Evolutionary conservation across 2,888 invertebrate species (phyloP), one percentile per base, ranked within the genome.

Genomic region (Trachelus iudaicus): DNA sequence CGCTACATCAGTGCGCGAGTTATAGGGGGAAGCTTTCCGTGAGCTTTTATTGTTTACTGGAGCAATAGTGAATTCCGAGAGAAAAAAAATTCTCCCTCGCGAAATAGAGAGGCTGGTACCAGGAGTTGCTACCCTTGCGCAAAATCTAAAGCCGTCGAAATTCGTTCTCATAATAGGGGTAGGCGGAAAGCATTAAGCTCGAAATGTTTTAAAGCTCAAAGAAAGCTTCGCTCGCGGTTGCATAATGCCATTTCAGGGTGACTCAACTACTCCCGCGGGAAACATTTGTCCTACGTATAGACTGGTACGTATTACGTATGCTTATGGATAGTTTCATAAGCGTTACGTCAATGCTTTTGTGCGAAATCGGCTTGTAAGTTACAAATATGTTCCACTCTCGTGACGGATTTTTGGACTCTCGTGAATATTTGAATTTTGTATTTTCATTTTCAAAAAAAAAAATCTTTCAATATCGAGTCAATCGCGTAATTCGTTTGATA

Each of bases 281-380:
- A 80, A 81, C 85, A 80, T 83, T 85, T 82, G 82, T 83, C 82
- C 73, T 75, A 69, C 81, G 85, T 12, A 84, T 85, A 79, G 79
- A 75, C 56, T 56, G 56, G 56, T 56, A 76, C 74, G 77, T 73
- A n/a, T 77, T 77, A 81, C 37, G 33, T 79, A 68, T 79, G 79
- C 80, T 85, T 84, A 84, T 81, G 81, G 84, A 81, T 77, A 80
- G 81, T 85, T 85, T 30, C 80, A 81, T 77, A 77, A 84, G 77
- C 79, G 78, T 74, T 31, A 73, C 33, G 69, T 69, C 69, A 69
- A 76, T 15, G 76, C 74, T 77, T 83, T 85, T 85, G 84, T 81
- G 74, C 23, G 2, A 9, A 56, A 56, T 9, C 9, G 2, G 2
- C 4, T 56, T 23, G 9, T 56, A 23, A 9, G 6, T 56, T 15